Evolutionary conservation across 2,797 vertebrate genomes (phyloP).

Genomic region (Novumbra hubbsi): DNA sequence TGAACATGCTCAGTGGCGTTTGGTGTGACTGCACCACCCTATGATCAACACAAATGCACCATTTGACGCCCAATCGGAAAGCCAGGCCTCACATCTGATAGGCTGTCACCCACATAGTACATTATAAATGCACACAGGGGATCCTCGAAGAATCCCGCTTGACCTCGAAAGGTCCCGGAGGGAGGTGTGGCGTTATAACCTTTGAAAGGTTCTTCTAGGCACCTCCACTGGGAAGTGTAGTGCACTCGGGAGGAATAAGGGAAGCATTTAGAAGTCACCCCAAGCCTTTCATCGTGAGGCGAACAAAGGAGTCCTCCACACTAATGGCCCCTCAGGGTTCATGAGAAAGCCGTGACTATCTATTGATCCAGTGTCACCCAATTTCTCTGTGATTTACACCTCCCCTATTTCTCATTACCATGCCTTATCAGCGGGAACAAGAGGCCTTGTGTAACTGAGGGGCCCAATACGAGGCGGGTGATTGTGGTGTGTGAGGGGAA

Average conservation of each 20-base stretch:
- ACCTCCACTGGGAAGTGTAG: not conserved
- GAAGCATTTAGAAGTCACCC: not conserved
- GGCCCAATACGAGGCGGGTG: constrained; percentile 64
- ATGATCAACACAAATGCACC: too few relatives aligned
- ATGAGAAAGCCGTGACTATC: constrained; percentile 54
- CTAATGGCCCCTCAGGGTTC: constrained; percentile 67
- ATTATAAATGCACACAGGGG: too few relatives aligned
- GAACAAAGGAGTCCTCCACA: constrained; percentile 73
- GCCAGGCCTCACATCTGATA: too few relatives aligned
- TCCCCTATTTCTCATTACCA: constrained; percentile 75
- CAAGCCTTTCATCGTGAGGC: constrained; percentile 41
- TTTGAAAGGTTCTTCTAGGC: too few relatives aligned
- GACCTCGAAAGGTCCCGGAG: too few relatives aligned
- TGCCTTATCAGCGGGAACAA: constrained; percentile 75
- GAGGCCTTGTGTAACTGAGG: constrained; percentile 67
- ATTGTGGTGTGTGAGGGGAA: constrained; percentile 55
- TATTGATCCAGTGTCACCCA: constrained; percentile 77
- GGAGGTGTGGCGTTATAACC: too few relatives aligned
- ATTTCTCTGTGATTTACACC: constrained; percentile 74
- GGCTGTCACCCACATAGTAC: too few relatives aligned
- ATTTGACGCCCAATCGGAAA: too few relatives aligned
- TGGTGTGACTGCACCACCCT: too few relatives aligned
- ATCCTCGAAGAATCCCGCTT: too few relatives aligned
- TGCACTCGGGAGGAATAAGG: not conserved
- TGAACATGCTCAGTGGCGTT: too few relatives aligned